Evolutionary conservation across 2,113 vertebrate species (phyloP), one percentile per base, ranked within the genome.

Genomic region (Peromyscus californicus): DNA sequence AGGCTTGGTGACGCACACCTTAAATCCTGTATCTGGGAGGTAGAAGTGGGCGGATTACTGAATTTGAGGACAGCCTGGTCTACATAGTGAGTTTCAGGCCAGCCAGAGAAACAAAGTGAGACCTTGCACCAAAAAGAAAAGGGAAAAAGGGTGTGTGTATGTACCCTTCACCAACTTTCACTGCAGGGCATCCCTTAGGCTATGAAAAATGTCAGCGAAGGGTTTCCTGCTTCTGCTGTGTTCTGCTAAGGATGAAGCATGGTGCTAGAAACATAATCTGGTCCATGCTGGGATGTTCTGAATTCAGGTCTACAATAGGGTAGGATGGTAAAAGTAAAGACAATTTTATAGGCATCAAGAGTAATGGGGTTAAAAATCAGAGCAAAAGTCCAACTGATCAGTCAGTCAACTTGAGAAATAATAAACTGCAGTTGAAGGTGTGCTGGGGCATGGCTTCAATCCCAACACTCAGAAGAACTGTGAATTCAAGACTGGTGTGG

Each of bases 311-410:
- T 24, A 80, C 8, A 74, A 45, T 8, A 82, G 29, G 54, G n/a
- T 13, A 5, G 9, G 12, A 13, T 88, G 19, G 8, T 54, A 51
- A 57, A 57, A 96, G 3, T 22, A 90, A 90, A 85, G 86, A 75
- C 57, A 96, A 93, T 91, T 70, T 79, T 93, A 76, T 31, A 86
- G 51, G 63, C 7, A 78, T 51, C 78, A 96, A 84, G 63, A 75
- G 42, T 76, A 78, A 91, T 72, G 33, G 89, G 36, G 10, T 33
- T 69, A 95, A 33, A 24, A 59, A n/a, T 54, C 80, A 17, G 22
- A 48, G 31, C 8, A 54, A 45, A 85, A 93, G 29, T 59, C 39
- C 54, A 48, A 26, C 36, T 48, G 69, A 84, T 12, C 13, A 12
- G 26, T 65, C 19, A 89, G 36, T 86, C 39, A 97, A 67, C 33